Evolutionary conservation across 1,140 invertebrate species (phyloP), one percentile per base, ranked within the genome.

Genomic region (Plodia interpunctella): DNA sequence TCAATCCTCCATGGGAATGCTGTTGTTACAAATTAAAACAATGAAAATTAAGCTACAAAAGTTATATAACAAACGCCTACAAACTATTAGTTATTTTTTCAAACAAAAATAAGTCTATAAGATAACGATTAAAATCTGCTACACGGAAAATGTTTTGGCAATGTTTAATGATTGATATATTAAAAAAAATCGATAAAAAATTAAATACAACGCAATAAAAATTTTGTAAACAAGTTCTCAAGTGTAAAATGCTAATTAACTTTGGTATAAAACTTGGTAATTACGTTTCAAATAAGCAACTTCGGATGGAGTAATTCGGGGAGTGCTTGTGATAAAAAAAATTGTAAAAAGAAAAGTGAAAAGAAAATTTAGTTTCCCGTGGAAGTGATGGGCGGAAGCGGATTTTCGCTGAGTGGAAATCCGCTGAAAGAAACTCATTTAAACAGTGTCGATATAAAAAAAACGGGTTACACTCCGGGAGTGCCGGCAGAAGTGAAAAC

Each of bases 101-200:
- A n/a, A n/a, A n/a, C n/a, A n/a, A n/a, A n/a, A n/a, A n/a, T n/a
- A n/a, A n/a, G n/a, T n/a, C n/a, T n/a, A n/a, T n/a, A n/a, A n/a
- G n/a, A n/a, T n/a, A n/a, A n/a, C n/a, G n/a, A n/a, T n/a, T n/a
- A n/a, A 9, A 1, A 10, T 6, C 11, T 1, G 9, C 9, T 3
- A 53, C 19, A n/a, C 9, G 9, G 25, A 21, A 53, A 25, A 53
- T 25, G 17, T 53, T 53, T 53, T 53, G 5, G 1, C 0, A n/a
- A 53, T 25, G 51, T 25, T 53, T 53, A 53, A 53, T 53, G 51
- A 53, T 25, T 53, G 51, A 53, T n/a, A n/a, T n/a, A n/a, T n/a
- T n/a, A n/a, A n/a, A n/a, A n/a, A n/a, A n/a, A n/a, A n/a, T n/a
- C n/a, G n/a, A n/a, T n/a, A n/a, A n/a, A n/a, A n/a, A 10, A 53